Conservation (phyloP, 2,113 vertebrate genomes). For the Orycteropus afer region DNA sequence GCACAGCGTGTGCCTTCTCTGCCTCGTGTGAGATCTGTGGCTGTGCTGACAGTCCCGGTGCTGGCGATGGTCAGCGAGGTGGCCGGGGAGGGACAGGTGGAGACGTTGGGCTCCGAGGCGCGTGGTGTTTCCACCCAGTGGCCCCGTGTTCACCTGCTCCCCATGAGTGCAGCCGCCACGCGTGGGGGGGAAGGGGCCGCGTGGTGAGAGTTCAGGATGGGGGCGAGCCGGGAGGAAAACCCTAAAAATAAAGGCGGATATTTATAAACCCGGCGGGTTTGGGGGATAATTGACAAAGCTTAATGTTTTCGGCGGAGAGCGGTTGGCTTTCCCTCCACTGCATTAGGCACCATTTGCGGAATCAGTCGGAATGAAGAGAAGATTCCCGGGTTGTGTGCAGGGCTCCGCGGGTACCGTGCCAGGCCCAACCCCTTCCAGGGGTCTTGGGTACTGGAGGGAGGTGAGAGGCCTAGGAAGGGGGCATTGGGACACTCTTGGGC, state of each 20-base stretch:
- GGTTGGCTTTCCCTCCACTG: neutral
- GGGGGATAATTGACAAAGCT: conserved; percentile 59
- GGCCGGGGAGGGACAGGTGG: rapidly evolving
- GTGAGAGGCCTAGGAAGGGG: neutral
- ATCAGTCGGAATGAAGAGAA: neutral
- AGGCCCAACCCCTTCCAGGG: neutral
- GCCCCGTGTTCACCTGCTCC: neutral
- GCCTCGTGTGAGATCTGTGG: neutral
- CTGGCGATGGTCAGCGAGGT: rapidly evolving
- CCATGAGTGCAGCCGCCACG: neutral
- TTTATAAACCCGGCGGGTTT: conserved; percentile 59
- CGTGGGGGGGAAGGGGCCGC: neutral
- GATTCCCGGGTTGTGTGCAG: neutral
- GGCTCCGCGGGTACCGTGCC: neutral
- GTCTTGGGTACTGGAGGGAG: neutral
- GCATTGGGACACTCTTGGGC: rapidly evolving
- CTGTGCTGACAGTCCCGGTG: rapidly evolving
- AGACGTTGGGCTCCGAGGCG: rapidly evolving
- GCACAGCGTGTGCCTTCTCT: rapidly evolving
- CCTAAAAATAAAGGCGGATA: conserved; percentile 72
- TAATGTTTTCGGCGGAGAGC: conserved; percentile 40
- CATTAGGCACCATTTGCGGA: conserved; percentile 9
- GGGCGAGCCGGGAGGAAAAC: conserved; percentile 21
- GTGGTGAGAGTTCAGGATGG: neutral
- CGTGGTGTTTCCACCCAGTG: no score